Percentiles rank a stretch among this genome's conserved stretches.
Evolutionary conservation across 2,797 vertebrate species (phyloP).

Genomic region (Manis crassicaudata): DNA sequence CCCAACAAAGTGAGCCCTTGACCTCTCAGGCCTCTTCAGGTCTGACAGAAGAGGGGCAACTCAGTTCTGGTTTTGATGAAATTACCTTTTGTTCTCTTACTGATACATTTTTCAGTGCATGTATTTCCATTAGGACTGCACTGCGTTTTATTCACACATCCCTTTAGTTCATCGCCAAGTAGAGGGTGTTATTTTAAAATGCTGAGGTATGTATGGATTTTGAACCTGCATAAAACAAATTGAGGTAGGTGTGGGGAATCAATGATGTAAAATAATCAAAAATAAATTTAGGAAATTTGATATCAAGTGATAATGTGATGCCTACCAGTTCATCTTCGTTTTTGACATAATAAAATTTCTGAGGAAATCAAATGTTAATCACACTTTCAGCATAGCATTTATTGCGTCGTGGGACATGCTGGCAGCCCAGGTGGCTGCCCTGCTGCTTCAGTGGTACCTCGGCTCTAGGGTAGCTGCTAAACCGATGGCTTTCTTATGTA

Average conservation of each 20-base stretch:
- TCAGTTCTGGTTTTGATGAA: not conserved
- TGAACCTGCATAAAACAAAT: not conserved
- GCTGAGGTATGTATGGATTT: not conserved
- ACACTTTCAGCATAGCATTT: rapidly evolving
- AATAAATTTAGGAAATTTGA: not conserved
- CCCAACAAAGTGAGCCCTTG: not conserved
- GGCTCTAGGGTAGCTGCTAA: rapidly evolving
- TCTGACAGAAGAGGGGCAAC: no score
- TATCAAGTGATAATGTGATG: not conserved
- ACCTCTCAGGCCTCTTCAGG: rapidly evolving
- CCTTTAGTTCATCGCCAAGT: not conserved
- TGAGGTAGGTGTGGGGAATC: not conserved
- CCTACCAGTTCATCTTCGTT: not conserved
- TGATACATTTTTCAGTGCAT: not conserved
- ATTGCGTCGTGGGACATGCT: rapidly evolving
- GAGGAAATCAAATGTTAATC: not conserved
- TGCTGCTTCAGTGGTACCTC: rapidly evolving
- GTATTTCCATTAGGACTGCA: not conserved
- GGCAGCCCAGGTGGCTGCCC: rapidly evolving
- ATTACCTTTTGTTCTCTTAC: not conserved
- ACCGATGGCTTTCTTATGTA: rapidly evolving
- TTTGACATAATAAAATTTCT: not conserved
- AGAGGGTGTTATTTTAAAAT: not conserved
- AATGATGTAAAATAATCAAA: not conserved
- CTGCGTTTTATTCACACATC: not conserved